phyloP scores from a whole-genome alignment of 2,113 vertebrate species.

The Amblyopsis rosae region DNA sequence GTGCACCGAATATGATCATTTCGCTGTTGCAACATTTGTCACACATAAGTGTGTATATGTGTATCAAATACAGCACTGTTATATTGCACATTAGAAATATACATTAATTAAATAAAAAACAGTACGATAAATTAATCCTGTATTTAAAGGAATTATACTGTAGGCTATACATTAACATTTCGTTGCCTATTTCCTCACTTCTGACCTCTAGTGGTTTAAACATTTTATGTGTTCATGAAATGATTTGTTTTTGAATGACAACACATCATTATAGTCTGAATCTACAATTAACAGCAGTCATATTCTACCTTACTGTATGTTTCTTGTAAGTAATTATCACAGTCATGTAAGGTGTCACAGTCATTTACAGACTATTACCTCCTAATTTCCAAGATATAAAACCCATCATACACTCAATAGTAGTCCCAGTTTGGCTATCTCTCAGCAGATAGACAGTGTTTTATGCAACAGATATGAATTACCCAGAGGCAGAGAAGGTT shows the following conservation, averaged over 20 bases:
- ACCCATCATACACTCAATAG: neutral
- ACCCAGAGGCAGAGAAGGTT: neutral
- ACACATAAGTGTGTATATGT: too few species aligned
- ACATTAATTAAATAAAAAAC: too few species aligned
- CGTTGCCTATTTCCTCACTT: too few species aligned
- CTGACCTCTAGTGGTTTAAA: too few species aligned
- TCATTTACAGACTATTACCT: neutral
- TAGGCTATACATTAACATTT: too few species aligned
- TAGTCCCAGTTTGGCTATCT: conserved; percentile 12
- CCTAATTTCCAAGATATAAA: conserved; percentile 1
- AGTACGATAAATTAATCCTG: too few species aligned
- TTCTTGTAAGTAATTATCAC: neutral
- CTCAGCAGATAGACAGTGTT: neutral
- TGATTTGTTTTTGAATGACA: neutral
- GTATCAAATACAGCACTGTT: too few species aligned
- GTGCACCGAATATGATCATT: too few species aligned
- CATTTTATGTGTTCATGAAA: too few species aligned
- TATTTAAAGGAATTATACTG: too few species aligned
- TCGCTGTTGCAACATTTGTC: too few species aligned
- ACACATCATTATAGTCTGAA: neutral
- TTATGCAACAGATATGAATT: neutral
- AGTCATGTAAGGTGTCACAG: neutral
- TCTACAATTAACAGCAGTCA: conserved; percentile 1
- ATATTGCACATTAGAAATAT: too few species aligned
- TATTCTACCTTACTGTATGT: neutral